Conservation (phyloP, 2,888 invertebrate species). For the Baronia brevicornis region DNA sequence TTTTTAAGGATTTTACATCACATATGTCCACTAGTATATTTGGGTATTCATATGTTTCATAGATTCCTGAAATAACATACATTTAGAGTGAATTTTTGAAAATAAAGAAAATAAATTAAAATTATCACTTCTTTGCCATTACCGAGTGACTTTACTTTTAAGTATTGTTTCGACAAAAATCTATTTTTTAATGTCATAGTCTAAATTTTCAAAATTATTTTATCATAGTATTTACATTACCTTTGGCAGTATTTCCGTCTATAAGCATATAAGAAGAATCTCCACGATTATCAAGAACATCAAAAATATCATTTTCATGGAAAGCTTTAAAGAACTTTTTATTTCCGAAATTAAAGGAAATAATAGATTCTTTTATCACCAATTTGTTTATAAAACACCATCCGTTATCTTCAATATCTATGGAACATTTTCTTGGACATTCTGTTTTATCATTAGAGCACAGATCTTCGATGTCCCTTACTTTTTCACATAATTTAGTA, state of each 20-base stretch:
- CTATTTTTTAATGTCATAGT: background rate
- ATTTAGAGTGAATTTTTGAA: too few species aligned
- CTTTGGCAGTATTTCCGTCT: conserved; percentile 83
- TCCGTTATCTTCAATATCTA: conserved; percentile 34
- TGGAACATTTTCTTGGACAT: conserved; percentile 45
- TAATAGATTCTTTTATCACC: conserved; percentile 27
- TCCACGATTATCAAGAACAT: conserved; percentile 51
- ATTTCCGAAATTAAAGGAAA: conserved; percentile 64
- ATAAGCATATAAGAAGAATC: conserved; percentile 73
- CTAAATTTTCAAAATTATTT: background rate
- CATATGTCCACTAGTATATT: conserved; percentile 51
- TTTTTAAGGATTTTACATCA: conserved; percentile 43
- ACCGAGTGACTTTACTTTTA: too few species aligned
- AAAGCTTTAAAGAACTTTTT: conserved; percentile 66
- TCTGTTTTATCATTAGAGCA: conserved; percentile 31
- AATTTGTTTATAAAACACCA: conserved; percentile 39
- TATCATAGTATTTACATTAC: conserved; percentile 44
- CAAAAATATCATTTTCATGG: conserved; percentile 61
- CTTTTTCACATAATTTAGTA: conserved; percentile 57
- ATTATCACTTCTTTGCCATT: too few species aligned
- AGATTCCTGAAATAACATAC: conserved; percentile 36
- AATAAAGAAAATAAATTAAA: too few species aligned
- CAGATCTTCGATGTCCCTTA: conserved; percentile 67
- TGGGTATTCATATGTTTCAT: conserved; percentile 45
- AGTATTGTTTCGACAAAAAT: too few species aligned